Conservation (phyloP, 2,888 invertebrate genomes). For the Omphaloscelis lunosa region DNA sequence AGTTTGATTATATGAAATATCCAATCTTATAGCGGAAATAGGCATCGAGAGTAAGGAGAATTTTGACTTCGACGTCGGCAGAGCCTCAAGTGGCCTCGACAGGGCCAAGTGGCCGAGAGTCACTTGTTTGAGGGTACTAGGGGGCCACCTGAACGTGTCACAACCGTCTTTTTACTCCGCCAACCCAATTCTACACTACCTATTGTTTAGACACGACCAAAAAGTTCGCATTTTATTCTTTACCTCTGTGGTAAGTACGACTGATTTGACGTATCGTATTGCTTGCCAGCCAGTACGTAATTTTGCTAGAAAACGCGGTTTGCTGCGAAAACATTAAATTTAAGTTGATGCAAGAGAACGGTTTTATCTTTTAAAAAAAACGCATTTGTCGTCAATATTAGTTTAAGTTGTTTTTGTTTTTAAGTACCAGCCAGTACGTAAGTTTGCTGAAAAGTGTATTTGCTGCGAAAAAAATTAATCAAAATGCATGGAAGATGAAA, state of each 20-base stretch:
- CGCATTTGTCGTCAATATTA: too few species aligned
- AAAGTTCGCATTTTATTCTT: constrained; percentile 64
- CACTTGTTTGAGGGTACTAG: constrained; percentile 68
- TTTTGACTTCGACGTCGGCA: constrained; percentile 77
- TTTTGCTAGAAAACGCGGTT: not conserved
- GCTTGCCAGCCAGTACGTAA: not conserved
- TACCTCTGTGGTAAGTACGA: constrained; percentile 29
- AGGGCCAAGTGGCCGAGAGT: constrained; percentile 70
- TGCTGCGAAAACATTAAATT: too few species aligned
- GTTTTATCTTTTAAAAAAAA: too few species aligned
- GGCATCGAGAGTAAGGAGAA: constrained; percentile 73
- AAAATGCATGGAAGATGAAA: not conserved
- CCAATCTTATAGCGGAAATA: constrained; percentile 64
- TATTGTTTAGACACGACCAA: constrained; percentile 74
- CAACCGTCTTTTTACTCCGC: constrained; percentile 74
- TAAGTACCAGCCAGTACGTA: not conserved
- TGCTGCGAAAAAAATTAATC: not conserved
- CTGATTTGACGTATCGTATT: constrained; percentile 2
- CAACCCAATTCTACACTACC: constrained; percentile 73
- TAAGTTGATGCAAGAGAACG: too few species aligned
- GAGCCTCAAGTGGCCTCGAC: constrained; percentile 76
- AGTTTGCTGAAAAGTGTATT: not conserved
- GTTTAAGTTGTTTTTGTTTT: too few species aligned
- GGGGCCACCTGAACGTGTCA: constrained; percentile 80
- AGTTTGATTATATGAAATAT: constrained; percentile 55